These are phyloP conservation scores for Artemia franciscana DNA, from an alignment of 1,140 invertebrate species.

Conservation along the genomic window DNA sequence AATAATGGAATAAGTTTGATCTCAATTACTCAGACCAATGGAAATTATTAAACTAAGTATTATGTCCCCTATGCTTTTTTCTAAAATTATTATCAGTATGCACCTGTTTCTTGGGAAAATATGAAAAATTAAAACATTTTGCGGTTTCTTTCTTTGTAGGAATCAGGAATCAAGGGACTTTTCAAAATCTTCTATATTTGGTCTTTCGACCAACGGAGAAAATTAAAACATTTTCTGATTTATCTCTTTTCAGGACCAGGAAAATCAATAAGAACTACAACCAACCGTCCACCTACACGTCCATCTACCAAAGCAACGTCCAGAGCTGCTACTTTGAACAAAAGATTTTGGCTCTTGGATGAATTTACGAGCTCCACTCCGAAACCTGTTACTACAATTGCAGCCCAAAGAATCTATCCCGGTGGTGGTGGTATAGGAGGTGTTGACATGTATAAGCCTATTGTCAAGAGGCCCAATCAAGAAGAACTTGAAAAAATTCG, in stretches of 20 bases:
- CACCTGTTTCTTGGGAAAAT: too few relatives aligned
- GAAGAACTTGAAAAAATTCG: conserved; percentile 17
- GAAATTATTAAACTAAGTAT: too few relatives aligned
- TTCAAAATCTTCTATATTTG: too few relatives aligned
- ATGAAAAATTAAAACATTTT: too few relatives aligned
- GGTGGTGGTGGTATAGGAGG: neutral
- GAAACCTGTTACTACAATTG: neutral
- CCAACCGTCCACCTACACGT: neutral
- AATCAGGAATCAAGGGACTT: too few relatives aligned
- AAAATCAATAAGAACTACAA: neutral
- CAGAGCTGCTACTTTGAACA: conserved; percentile 14
- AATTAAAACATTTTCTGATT: neutral
- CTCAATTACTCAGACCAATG: too few relatives aligned
- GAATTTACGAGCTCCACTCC: neutral
- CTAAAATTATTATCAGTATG: too few relatives aligned
- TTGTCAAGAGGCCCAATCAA: neutral
- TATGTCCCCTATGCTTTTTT: too few relatives aligned
- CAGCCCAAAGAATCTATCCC: neutral
- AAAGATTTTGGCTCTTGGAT: conserved; percentile 12
- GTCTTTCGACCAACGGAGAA: too few relatives aligned
- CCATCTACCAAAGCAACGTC: conserved; percentile 8
- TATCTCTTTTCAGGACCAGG: neutral
- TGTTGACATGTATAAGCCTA: neutral
- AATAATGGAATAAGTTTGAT: too few relatives aligned
- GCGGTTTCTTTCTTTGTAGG: too few relatives aligned